Conservation (phyloP, 2,888 invertebrate species). For the Mesorhabditis spiculigera region DNA sequence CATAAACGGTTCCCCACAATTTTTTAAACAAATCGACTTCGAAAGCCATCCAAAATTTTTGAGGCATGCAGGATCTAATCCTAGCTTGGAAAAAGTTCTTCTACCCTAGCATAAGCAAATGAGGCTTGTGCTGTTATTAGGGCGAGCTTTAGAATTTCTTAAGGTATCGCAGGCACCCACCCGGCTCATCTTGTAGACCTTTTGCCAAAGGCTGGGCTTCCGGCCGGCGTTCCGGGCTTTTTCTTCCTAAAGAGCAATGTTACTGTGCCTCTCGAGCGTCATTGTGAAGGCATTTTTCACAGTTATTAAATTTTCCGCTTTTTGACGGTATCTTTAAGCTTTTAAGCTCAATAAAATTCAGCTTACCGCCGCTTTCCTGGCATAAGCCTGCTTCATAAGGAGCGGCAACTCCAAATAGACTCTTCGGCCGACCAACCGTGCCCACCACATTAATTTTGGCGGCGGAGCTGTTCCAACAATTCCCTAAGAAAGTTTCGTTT, state of each 20-base stretch:
- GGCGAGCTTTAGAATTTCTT: too few relatives aligned
- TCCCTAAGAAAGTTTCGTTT: not conserved
- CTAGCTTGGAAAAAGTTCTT: too few relatives aligned
- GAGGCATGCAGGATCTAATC: too few relatives aligned
- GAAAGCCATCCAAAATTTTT: too few relatives aligned
- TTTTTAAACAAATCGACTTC: too few relatives aligned
- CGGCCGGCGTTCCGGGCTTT: conserved; percentile 5
- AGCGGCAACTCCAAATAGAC: not conserved
- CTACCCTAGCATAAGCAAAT: too few relatives aligned
- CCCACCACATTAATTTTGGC: not conserved
- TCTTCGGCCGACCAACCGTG: not conserved
- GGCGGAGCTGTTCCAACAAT: not conserved
- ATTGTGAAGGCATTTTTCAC: too few relatives aligned
- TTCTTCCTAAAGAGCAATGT: not conserved
- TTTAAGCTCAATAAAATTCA: too few relatives aligned
- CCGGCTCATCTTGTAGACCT: conserved; percentile 2
- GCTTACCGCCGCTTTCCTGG: conserved; percentile 8
- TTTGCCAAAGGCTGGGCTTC: not conserved
- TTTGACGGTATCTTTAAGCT: too few relatives aligned
- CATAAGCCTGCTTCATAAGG: not conserved
- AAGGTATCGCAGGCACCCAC: not conserved
- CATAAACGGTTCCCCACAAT: too few relatives aligned
- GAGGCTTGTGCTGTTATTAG: too few relatives aligned
- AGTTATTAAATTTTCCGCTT: too few relatives aligned
- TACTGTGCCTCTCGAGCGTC: not conserved